phyloP scores from a whole-genome alignment of 2,113 vertebrate genomes.

The Microcebus tavaratra region DNA sequence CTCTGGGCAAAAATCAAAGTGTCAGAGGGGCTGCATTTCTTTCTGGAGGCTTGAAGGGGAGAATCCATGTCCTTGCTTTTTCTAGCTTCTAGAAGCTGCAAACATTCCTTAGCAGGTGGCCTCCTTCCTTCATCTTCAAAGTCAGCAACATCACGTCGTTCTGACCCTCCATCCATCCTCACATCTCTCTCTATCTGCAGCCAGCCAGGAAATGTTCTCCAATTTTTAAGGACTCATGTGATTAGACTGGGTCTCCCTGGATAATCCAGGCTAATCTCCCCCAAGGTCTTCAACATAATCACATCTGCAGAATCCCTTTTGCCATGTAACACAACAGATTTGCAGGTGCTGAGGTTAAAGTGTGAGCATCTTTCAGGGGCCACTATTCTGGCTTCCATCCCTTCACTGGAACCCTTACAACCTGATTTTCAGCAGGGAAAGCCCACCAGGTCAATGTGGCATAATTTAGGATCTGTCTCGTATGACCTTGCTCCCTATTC shows the following conservation, averaged over 20 bases:
- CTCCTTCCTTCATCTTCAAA: neutral
- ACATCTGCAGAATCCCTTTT: neutral
- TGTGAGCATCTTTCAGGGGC: neutral
- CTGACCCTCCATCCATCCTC: neutral
- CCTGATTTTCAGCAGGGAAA: neutral
- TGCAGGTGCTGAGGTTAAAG: neutral
- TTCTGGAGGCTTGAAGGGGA: neutral
- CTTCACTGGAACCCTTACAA: neutral
- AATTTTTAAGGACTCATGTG: neutral
- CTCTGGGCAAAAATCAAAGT: neutral
- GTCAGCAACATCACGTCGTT: neutral
- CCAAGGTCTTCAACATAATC: neutral
- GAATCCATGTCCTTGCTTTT: neutral
- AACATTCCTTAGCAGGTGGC: too few relatives aligned
- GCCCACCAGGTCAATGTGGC: rapidly evolving
- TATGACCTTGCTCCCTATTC: neutral
- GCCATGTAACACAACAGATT: neutral
- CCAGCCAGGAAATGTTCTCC: neutral
- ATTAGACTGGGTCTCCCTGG: neutral
- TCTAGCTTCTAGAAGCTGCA: neutral
- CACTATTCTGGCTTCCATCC: neutral
- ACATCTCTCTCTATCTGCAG: neutral
- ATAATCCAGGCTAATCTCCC: neutral
- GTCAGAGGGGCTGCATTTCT: neutral
- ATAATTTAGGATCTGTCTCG: neutral